These are phyloP conservation scores for Lepidocyrtinus sp. DNA, from an alignment of 2,888 invertebrate genomes.

Conservation along the genomic window DNA sequence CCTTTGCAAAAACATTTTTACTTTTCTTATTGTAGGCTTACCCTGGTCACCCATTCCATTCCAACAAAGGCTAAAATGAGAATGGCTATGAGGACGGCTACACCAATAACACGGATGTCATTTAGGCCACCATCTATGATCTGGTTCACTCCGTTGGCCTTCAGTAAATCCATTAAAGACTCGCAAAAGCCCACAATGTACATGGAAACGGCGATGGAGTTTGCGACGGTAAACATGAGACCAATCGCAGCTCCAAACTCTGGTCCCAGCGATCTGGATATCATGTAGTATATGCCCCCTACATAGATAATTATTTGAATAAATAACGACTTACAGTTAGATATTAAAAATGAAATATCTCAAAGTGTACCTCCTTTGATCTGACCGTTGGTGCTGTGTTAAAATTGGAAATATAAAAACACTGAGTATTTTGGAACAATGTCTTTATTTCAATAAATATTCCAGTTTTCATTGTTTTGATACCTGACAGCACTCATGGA, in stretches of 20 bases:
- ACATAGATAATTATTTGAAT: too few species aligned
- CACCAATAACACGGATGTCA: slow-evolving; percentile 88
- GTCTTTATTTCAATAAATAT: neutral
- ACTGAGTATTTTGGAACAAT: neutral
- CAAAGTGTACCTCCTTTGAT: slow-evolving; percentile 69
- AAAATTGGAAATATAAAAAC: too few species aligned
- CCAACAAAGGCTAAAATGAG: slow-evolving; percentile 76
- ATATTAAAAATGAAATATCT: neutral
- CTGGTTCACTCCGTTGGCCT: slow-evolving; percentile 75
- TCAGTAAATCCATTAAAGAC: slow-evolving; percentile 75
- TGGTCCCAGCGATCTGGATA: slow-evolving; percentile 67
- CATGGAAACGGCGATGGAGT: slow-evolving; percentile 77
- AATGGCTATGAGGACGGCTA: slow-evolving; percentile 72
- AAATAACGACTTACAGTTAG: too few species aligned
- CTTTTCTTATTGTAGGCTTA: slow-evolving; percentile 71
- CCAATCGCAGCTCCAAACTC: slow-evolving; percentile 77
- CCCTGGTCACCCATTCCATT: slow-evolving; percentile 77
- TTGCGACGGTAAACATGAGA: slow-evolving; percentile 77
- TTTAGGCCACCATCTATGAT: slow-evolving; percentile 85
- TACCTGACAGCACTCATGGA: slow-evolving; percentile 69
- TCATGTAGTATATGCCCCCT: slow-evolving; percentile 70
- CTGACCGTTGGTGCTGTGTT: slow-evolving; percentile 61
- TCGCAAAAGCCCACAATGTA: slow-evolving; percentile 79
- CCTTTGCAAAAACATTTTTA: neutral
- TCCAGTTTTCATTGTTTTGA: slow-evolving; percentile 54